Base-by-base conservation (phyloP, 2,888 invertebrate genomes). In the Dicyrtomina minuta region DNA sequence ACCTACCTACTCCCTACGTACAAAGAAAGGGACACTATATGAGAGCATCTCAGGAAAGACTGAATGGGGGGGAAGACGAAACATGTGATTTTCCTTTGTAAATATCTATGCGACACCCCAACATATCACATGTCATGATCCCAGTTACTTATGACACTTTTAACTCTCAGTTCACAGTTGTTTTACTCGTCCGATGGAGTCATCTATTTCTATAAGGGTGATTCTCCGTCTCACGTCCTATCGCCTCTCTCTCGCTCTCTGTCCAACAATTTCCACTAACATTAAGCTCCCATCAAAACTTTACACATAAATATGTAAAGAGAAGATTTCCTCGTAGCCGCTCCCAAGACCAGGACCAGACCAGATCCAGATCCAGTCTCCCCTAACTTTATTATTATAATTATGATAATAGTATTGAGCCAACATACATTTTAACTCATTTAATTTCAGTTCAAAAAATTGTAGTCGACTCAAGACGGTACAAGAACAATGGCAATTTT, bases 131-230 rank as follows among this genome's bases (percentile, higher is more conserved):
- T 59, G 39, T 41, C 59, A 58, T 59, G 39, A 27, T 33, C 20
- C 59, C 27, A 59, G 33, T 59, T 59, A 59, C 59, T 59, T 59
- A 59, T 59, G 41, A 59, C 41, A 41, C 59, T 59, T 59, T 59
- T 59, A 59, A 59, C 59, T 59, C 41, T 59, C 41, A 41, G 53
- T 46, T 22, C 53, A 24, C 24, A 53, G 24, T 53, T 22, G 53
- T 17, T 46, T 46, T 17, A n/a, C 17, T 17, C 33, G 4, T 33
- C 33, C 33, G 33, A 8, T 33, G 33, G 33, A 33, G 33, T 33
- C 33, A 33, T 33, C 33, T 33, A 33, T 33, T 5, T 33, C 33
- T 33, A 33, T 33, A 8, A 33, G 33, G 33, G 33, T 8, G 8
- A 3, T 33, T 51, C 17, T 17, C 51, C 10, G n/a, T 24, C 51